Evolutionary conservation across 2,113 vertebrate genomes (phyloP).

Genomic region (Syngnathus floridae): DNA sequence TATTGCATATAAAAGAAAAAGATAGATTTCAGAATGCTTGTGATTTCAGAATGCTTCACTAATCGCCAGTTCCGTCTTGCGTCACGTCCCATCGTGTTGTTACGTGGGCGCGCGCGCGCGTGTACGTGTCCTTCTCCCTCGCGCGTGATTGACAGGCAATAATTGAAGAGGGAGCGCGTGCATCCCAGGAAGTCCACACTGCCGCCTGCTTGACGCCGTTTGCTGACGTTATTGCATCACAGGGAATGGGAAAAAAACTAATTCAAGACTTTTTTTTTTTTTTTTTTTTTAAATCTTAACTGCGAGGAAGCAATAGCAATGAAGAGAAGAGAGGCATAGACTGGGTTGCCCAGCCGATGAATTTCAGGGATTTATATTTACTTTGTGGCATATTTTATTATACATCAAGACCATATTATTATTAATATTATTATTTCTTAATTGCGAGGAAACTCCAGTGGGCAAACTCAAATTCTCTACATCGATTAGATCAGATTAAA

Average conservation of each 20-base stretch:
- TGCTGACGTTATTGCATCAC: slow-evolving; percentile 79
- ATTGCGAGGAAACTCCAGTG: background rate
- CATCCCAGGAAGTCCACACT: slow-evolving; percentile 57
- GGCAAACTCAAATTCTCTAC: background rate
- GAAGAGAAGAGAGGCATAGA: background rate
- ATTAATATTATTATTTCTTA: slow-evolving; percentile 24
- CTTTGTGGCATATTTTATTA: slow-evolving; percentile 44
- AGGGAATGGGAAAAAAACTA: slow-evolving; percentile 16
- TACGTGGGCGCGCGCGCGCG: background rate
- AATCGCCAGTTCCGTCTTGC: background rate
- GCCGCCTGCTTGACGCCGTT: slow-evolving; percentile 85
- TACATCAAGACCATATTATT: slow-evolving; percentile 29
- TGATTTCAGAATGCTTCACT: background rate
- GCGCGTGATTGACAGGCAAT: slow-evolving; percentile 70
- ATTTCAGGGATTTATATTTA: slow-evolving; percentile 50
- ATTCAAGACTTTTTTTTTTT: slow-evolving; percentile 80
- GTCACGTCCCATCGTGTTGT: background rate
- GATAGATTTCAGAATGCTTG: background rate
- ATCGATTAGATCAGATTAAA: slow-evolving; percentile 22
- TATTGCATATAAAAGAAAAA: background rate
- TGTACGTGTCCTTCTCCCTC: background rate
- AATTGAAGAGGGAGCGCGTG: slow-evolving; percentile 71
- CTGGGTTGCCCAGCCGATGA: slow-evolving; percentile 37
- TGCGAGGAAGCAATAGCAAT: slow-evolving; percentile 6
- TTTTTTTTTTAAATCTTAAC: background rate